Percentiles rank a stretch among this genome's conserved stretches.
Evolutionary conservation across 2,113 vertebrate species (phyloP).

Genomic region (Ploceus nigricollis): DNA sequence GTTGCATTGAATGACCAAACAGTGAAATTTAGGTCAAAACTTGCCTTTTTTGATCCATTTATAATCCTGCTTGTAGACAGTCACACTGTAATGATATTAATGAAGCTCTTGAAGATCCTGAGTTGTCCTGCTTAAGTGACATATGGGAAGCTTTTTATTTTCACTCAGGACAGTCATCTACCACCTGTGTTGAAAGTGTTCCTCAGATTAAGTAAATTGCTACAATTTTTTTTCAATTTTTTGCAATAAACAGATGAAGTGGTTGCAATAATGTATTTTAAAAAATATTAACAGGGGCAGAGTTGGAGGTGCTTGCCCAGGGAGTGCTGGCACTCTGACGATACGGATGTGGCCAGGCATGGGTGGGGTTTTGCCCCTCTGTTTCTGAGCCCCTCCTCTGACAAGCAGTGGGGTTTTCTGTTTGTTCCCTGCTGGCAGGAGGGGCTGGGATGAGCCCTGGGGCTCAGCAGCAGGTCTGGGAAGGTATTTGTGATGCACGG

Average conservation of each 20-base stretch:
- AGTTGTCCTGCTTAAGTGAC: neutral
- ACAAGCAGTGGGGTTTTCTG: neutral
- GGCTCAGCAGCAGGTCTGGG: neutral
- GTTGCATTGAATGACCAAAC: neutral
- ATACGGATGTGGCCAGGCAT: accelerated
- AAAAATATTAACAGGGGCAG: accelerated
- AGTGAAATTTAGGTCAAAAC: neutral
- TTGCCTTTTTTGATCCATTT: neutral
- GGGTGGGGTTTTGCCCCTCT: neutral
- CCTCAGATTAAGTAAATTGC: neutral
- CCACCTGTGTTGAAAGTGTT: neutral
- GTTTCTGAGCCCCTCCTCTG: accelerated
- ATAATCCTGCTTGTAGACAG: neutral
- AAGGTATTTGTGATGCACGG: neutral
- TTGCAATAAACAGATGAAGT: neutral
- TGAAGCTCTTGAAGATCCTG: neutral
- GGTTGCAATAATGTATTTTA: neutral
- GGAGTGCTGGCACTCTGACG: accelerated
- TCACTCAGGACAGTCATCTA: neutral
- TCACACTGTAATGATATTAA: neutral
- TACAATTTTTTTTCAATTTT: accelerated
- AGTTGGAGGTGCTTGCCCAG: accelerated
- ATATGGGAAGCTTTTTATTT: neutral
- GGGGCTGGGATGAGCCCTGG: neutral
- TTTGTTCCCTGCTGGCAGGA: neutral